Evolutionary conservation across 2,888 invertebrate genomes (phyloP), one percentile per base, ranked within the genome.

Genomic region (Trichogramma evanescens): DNA sequence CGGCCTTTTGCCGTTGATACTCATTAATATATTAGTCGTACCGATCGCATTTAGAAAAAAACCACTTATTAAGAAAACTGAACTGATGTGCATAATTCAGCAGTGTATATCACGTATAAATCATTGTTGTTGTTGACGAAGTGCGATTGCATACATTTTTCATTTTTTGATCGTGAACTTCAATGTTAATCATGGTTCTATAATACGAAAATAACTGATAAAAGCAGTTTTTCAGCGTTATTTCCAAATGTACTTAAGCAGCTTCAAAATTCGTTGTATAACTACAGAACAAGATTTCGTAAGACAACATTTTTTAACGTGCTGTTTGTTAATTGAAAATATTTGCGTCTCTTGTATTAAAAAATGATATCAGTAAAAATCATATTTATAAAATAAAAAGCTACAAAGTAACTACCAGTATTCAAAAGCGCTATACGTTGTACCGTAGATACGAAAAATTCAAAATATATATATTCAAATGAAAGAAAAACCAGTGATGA

Each of bases 11-110:
- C 65, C 64, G 64, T 57, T 26, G 26, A 26, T 26, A 26, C 26
- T 26, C 26, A 26, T 26, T 26, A 26, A 26, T 26, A 63, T 66
- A 58, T 69, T 74, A 74, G 75, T 76, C 76, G 75, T 76, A 76
- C 76, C 76, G 73, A 76, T 65, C 72, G 76, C 76, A 76, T 76
- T 76, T 76, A 76, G 71, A 71, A 66, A 69, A 61, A 63, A 60
- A 62, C 54, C n/a, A 9, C 9, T 45, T 9, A 45, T 9, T 9
- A 45, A 45, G 45, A 9, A 26, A 26, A 26, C 26, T 26, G 26
- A 26, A 26, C 26, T 26, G 26, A 26, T 26, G 26, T 26, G 26
- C 26, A 26, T 26, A 26, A 26, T 26, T 26, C 26, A 26, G 26
- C 26, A 26, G 26, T 26, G 26, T 26, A 26, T 2, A 26, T 26